These are phyloP conservation scores for Caenorhabditis doughertyi DNA, from an alignment of 2,888 invertebrate species.

Conservation along the genomic window DNA sequence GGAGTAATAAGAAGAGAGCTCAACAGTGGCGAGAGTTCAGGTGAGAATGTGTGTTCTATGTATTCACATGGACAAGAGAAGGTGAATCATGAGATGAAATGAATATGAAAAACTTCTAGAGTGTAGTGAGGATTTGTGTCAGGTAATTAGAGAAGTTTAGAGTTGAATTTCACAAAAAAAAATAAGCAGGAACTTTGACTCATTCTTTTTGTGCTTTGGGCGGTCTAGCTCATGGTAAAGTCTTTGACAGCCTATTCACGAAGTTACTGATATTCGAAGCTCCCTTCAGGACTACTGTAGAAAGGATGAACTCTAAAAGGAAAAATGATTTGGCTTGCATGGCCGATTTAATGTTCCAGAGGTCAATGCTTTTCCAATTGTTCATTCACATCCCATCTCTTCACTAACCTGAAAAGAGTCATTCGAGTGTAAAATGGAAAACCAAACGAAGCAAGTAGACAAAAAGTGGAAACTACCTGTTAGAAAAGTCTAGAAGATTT, in stretches of 20 bases:
- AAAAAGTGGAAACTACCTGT: constrained; percentile 17
- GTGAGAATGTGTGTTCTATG: constrained; percentile 53
- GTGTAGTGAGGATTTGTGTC: neutral
- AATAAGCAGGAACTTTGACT: constrained; percentile 26
- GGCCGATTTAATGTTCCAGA: constrained; percentile 19
- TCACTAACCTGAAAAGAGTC: constrained; percentile 30
- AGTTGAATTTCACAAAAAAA: constrained; percentile 15
- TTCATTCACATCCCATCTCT: constrained; percentile 16
- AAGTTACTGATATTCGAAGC: too few relatives aligned
- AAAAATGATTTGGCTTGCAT: constrained; percentile 2
- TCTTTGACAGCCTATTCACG: too few relatives aligned
- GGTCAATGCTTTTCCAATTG: constrained; percentile 36
- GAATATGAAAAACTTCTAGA: neutral
- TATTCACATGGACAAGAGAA: constrained; percentile 47
- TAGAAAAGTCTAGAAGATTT: constrained; percentile 16
- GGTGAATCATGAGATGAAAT: constrained; percentile 9
- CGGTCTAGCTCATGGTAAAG: neutral
- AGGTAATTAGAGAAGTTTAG: constrained; percentile 39
- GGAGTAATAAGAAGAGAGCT: constrained; percentile 38
- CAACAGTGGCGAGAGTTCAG: constrained; percentile 26
- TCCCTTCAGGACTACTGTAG: neutral
- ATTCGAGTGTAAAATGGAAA: constrained; percentile 49
- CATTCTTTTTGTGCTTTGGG: constrained; percentile 13
- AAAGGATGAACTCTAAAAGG: neutral
- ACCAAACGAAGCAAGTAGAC: constrained; percentile 15